These are phyloP conservation scores for Pseudolaguvia tuberculata DNA, from an alignment of 2,113 vertebrate genomes.

Conservation along the genomic window DNA sequence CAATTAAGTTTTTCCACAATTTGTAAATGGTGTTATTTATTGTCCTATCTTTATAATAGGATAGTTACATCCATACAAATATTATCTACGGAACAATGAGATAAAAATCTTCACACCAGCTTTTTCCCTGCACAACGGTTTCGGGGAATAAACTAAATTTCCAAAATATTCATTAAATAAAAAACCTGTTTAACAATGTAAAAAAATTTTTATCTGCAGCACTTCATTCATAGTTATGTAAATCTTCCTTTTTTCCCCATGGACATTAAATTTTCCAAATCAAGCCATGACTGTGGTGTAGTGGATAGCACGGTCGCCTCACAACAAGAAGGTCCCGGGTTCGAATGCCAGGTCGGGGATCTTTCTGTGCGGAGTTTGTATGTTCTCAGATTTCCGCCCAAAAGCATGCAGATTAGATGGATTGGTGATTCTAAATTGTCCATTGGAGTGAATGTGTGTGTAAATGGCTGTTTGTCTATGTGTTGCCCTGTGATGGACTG, in stretches of 20 bases:
- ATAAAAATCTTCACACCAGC: background rate
- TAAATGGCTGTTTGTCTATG: too few species aligned
- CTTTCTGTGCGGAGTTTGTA: too few species aligned
- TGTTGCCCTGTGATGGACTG: too few species aligned
- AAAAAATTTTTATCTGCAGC: background rate
- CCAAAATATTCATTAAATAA: conserved; percentile 7
- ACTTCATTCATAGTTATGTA: background rate
- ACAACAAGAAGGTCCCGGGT: too few species aligned
- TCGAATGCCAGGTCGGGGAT: too few species aligned
- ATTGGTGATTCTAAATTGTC: too few species aligned
- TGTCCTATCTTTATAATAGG: background rate
- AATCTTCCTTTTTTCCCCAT: conserved; percentile 14
- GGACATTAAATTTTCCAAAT: conserved; percentile 26
- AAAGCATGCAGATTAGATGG: too few species aligned
- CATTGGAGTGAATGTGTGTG: too few species aligned
- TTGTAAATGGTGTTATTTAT: background rate
- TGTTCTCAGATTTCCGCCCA: too few species aligned
- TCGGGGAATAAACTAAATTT: background rate
- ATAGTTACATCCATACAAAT: background rate
- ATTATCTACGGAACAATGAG: background rate
- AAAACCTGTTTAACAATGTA: background rate
- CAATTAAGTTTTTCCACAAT: too few species aligned
- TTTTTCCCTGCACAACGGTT: background rate
- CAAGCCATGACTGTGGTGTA: conserved; percentile 24
- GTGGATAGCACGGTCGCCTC: too few species aligned